phyloP scores from a whole-genome alignment of 2,888 invertebrate species.

The Atethmia centrago region DNA sequence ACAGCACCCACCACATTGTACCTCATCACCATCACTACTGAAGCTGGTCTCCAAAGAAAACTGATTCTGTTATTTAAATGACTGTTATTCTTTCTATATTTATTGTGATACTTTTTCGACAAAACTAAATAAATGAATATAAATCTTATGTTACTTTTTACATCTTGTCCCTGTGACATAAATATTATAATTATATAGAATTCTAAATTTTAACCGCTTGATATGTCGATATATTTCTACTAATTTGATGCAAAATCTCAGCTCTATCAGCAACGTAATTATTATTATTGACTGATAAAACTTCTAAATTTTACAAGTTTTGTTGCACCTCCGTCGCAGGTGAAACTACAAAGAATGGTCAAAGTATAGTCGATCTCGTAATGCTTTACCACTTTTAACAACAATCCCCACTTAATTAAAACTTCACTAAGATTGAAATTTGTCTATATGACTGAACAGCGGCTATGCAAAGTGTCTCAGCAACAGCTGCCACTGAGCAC shows the following conservation, averaged over 20 bases:
- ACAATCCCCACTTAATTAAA: no score
- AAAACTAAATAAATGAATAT: slow-evolving; percentile 23
- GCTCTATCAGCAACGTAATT: not conserved
- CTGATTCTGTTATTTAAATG: slow-evolving; percentile 20
- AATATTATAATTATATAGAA: no score
- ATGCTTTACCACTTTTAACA: no score
- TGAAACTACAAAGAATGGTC: not conserved
- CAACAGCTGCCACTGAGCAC: slow-evolving; percentile 96
- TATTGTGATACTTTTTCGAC: slow-evolving; percentile 20
- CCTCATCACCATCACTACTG: slow-evolving; percentile 57
- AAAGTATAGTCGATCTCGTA: no score
- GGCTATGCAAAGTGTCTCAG: slow-evolving; percentile 96
- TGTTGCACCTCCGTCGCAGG: no score
- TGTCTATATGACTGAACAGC: no score
- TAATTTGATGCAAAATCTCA: not conserved
- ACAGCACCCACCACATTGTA: slow-evolving; percentile 72
- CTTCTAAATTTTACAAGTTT: not conserved
- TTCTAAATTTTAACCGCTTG: not conserved
- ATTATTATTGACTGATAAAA: not conserved
- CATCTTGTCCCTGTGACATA: not conserved
- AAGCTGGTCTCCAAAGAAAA: not conserved
- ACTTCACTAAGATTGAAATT: no score
- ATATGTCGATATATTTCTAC: not conserved
- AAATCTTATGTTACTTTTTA: not conserved
- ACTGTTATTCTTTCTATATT: slow-evolving; percentile 12